Conservation (phyloP, 2,113 vertebrate species). For the Ranitomeya imitator region DNA sequence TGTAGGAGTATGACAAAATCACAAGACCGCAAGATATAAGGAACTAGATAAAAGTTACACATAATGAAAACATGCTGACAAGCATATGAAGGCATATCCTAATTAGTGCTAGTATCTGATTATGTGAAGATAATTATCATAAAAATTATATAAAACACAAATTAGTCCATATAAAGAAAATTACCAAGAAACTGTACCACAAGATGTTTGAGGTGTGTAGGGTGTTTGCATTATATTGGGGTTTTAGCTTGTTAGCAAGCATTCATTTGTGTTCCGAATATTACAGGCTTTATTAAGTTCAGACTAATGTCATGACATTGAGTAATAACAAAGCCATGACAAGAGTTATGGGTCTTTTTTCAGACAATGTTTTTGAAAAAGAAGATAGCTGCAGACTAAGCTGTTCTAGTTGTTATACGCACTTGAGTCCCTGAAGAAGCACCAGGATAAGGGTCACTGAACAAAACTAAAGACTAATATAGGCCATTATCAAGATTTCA, state of each 20-base stretch:
- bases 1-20: background rate
- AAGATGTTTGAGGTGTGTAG: background rate
- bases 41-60: background rate
- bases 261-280: background rate
- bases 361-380: too few relatives aligned
- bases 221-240: background rate
- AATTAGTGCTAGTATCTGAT: background rate
- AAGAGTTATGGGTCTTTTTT: too few relatives aligned
- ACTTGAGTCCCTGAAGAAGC: too few relatives aligned
- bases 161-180: background rate
- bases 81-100: background rate
- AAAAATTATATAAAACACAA: background rate
- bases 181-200: background rate
- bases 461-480: too few relatives aligned
- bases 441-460: too few relatives aligned
- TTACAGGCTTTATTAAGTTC: too few relatives aligned
- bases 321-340: too few relatives aligned
- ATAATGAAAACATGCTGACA: background rate
- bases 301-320: too few relatives aligned
- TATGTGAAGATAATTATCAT: background rate
- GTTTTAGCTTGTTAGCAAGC: background rate
- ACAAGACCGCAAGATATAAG: background rate
- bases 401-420: too few relatives aligned
- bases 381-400: too few relatives aligned
- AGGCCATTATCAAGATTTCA: too few relatives aligned